These are phyloP conservation scores for Parochlus steinenii DNA, from an alignment of 2,888 invertebrate genomes.

Conservation along the genomic window DNA sequence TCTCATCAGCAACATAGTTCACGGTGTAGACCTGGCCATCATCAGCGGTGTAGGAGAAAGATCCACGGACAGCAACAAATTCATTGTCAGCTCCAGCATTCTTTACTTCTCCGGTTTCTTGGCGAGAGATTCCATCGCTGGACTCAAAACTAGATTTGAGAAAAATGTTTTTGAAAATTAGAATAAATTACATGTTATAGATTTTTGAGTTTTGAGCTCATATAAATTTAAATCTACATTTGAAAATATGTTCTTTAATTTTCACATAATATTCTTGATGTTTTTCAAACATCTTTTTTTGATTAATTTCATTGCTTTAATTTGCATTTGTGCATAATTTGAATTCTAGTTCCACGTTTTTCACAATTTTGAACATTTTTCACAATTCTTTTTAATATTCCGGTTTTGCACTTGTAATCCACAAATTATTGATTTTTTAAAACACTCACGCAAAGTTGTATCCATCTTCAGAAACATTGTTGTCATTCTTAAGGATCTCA, in stretches of 20 bases:
- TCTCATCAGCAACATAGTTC: conserved; percentile 26
- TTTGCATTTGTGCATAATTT: too few relatives aligned
- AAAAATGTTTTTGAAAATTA: not conserved
- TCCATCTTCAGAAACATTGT: not conserved
- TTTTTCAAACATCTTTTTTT: too few relatives aligned
- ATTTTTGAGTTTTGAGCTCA: too few relatives aligned
- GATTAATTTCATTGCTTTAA: too few relatives aligned
- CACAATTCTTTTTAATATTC: too few relatives aligned
- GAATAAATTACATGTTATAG: not conserved
- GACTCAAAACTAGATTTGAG: not conserved
- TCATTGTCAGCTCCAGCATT: conserved; percentile 8
- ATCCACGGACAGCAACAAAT: conserved; percentile 3
- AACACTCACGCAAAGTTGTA: conserved; percentile 6
- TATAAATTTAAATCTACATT: too few relatives aligned
- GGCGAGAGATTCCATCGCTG: conserved; percentile 6
- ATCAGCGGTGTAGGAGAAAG: conserved; percentile 4
- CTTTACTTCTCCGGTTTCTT: conserved; percentile 8
- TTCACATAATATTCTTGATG: too few relatives aligned
- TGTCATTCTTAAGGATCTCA: not conserved
- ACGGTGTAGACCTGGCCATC: conserved; percentile 9
- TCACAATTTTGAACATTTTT: too few relatives aligned
- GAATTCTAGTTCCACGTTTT: too few relatives aligned
- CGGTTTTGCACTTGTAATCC: too few relatives aligned
- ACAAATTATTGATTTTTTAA: too few relatives aligned
- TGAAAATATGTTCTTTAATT: too few relatives aligned